Percentiles rank a stretch among this genome's conserved stretches.
These are phyloP conservation scores for Chromoteleia sp. DNA, from an alignment of 2,888 invertebrate species.

Conservation along the genomic window DNA sequence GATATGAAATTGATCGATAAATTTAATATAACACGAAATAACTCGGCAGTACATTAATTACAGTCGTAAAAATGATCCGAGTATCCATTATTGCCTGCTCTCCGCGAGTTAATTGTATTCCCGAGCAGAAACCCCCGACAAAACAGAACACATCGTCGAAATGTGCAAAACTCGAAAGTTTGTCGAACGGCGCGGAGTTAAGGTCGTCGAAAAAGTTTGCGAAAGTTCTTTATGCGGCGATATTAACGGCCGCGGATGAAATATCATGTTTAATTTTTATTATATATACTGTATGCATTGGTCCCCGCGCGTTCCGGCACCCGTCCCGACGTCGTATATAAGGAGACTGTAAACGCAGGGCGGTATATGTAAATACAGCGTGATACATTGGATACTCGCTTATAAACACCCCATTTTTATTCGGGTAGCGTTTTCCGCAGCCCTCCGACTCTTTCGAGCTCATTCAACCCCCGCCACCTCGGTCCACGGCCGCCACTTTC, in stretches of 20 bases:
- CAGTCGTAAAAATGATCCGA: slow-evolving; percentile 28
- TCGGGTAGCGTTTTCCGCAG: slow-evolving; percentile 82
- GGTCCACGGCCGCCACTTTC: slow-evolving; percentile 62
- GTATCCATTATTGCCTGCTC: slow-evolving; percentile 25
- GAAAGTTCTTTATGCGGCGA: slow-evolving; percentile 77
- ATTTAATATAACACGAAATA: not conserved
- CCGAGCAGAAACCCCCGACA: slow-evolving; percentile 1
- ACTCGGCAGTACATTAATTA: slow-evolving; percentile 14
- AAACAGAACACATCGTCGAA: slow-evolving; percentile 47
- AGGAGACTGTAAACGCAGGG: slow-evolving; percentile 65
- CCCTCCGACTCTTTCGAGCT: slow-evolving; percentile 73
- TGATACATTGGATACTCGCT: slow-evolving; percentile 85
- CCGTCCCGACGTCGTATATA: slow-evolving; percentile 74
- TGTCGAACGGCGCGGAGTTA: slow-evolving; percentile 45
- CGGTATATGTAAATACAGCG: slow-evolving; percentile 83
- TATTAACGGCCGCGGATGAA: slow-evolving; percentile 74
- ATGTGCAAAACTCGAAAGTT: slow-evolving; percentile 57
- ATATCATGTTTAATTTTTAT: slow-evolving; percentile 85
- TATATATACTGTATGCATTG: slow-evolving; percentile 79
- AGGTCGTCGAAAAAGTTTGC: slow-evolving; percentile 72
- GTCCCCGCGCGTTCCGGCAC: slow-evolving; percentile 34
- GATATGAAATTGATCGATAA: not conserved
- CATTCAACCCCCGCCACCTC: slow-evolving; percentile 48
- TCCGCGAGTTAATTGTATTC: slow-evolving; percentile 35
- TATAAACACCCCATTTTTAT: slow-evolving; percentile 85